These are phyloP conservation scores for Danio jaintianensis DNA, from an alignment of 2,797 vertebrate species.

Conservation along the genomic window DNA sequence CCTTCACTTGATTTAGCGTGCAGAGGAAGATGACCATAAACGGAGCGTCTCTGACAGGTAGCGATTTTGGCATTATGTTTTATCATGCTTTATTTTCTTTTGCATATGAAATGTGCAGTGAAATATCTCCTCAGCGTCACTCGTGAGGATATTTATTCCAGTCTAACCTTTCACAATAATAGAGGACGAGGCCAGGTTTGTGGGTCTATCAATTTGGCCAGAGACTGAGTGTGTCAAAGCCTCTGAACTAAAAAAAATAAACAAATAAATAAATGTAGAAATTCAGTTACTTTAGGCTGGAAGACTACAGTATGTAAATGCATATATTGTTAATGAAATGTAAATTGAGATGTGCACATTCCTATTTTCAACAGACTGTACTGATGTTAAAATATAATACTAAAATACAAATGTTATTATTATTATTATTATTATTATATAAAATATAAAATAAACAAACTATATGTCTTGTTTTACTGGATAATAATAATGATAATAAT, in stretches of 20 bases:
- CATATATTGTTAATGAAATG: not conserved
- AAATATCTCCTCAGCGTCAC: slow-evolving; percentile 58
- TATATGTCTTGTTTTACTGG: too few species aligned
- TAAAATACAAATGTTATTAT: too few species aligned
- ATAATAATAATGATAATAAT: too few species aligned
- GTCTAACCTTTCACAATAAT: slow-evolving; percentile 59
- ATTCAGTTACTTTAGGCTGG: slow-evolving; percentile 11
- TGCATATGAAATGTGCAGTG: slow-evolving; percentile 66
- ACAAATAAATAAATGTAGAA: slow-evolving; percentile 41
- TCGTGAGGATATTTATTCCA: slow-evolving; percentile 55
- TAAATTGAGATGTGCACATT: not conserved
- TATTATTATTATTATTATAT: too few species aligned
- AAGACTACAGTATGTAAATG: not conserved
- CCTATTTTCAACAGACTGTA: not conserved
- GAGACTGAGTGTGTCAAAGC: slow-evolving; percentile 28
- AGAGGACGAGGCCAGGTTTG: slow-evolving; percentile 61
- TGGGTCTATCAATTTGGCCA: slow-evolving; percentile 54
- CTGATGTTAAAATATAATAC: too few species aligned
- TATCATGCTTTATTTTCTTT: slow-evolving; percentile 71
- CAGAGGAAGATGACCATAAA: slow-evolving; percentile 66
- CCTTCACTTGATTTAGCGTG: slow-evolving; percentile 68
- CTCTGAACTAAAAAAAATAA: slow-evolving; percentile 48
- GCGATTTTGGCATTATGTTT: slow-evolving; percentile 47
- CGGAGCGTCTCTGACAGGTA: slow-evolving; percentile 55
- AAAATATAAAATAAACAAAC: too few species aligned